Evolutionary conservation across 1,140 invertebrate species (phyloP).

Genomic region (Meloidogyne hapla): DNA sequence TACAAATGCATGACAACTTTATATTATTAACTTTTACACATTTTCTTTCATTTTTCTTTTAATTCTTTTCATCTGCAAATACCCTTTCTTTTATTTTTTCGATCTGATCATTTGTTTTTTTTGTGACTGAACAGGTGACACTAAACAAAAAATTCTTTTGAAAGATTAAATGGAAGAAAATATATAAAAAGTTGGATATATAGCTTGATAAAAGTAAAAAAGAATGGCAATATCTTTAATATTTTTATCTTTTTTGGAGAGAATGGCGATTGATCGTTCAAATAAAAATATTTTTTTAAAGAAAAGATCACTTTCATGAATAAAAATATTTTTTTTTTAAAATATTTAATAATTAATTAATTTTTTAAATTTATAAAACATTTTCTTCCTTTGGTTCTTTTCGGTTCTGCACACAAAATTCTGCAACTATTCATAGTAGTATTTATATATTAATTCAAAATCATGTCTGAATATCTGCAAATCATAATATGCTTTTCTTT

Average conservation of each 20-base stretch:
- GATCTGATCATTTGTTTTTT: background rate
- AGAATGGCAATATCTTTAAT: background rate
- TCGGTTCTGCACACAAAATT: no score
- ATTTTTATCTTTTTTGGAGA: constrained; percentile 7
- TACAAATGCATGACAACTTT: background rate
- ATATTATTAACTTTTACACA: no score
- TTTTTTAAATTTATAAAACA: no score
- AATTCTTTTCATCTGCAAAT: background rate
- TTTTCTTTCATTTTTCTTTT: background rate
- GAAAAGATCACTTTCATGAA: background rate
- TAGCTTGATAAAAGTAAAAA: background rate
- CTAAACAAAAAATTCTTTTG: background rate
- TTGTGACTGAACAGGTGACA: background rate
- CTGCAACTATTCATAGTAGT: no score
- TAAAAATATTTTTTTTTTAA: background rate
- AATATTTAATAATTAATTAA: no score
- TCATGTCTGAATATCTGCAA: no score
- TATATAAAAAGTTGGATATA: background rate
- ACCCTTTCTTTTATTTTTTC: background rate
- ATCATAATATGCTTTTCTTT: no score
- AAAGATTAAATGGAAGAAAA: background rate
- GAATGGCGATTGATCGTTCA: background rate
- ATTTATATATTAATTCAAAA: no score
- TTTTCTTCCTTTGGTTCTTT: no score
- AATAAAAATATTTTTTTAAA: background rate